Evolutionary conservation across 1,140 invertebrate species (phyloP), one percentile per base, ranked within the genome.

Genomic region (Pseudachorutes palmiensis): DNA sequence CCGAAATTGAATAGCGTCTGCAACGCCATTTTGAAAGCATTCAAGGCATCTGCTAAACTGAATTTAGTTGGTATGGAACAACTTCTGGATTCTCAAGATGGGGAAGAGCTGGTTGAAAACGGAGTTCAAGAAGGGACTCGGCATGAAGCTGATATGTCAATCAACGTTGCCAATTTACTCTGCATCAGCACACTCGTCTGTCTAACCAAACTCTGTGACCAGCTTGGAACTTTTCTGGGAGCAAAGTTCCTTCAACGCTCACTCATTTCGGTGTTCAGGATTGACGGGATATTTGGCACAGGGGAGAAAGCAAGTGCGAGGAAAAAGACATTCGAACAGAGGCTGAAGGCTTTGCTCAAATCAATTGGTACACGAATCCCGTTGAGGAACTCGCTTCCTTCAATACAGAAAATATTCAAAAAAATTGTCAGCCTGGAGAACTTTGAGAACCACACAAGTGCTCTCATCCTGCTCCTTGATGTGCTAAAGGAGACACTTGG

Each of bases 251-350:
- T 74, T 2, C 55, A 68, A 22, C 71, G 70, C 58, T 33, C 32
- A 24, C 30, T 74, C 12, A 57, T 70, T 0, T 14, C 32, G 16
- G 16, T 74, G 3, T 57, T 74, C 1, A 51, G 55, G 32, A 68
- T 66, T 2, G 64, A 68, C 31, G 48, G 58, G 16, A 61, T 30
- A 28, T 69, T 70, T 49, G 70, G 70, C 1, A 5, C 9, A 3
- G 72, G 67, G 22, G 70, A 71, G 24, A 70, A 68, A 31, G 65
- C 68, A 1, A 51, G 57, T 2, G 60, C 62, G 31, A 32, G 70
- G 12, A 71, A 66, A 61, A 74, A 71, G 49, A 33, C 55, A 14
- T 74, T 74, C 63, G 70, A 71, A n/a, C 63, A 65, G 33, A 68
- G 66, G 26, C 32, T 74, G n/a, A 71, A 68, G 33, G 22, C 51